Evolutionary conservation across 2,888 invertebrate species (phyloP).

Genomic region (Iselma pallidipennis): DNA sequence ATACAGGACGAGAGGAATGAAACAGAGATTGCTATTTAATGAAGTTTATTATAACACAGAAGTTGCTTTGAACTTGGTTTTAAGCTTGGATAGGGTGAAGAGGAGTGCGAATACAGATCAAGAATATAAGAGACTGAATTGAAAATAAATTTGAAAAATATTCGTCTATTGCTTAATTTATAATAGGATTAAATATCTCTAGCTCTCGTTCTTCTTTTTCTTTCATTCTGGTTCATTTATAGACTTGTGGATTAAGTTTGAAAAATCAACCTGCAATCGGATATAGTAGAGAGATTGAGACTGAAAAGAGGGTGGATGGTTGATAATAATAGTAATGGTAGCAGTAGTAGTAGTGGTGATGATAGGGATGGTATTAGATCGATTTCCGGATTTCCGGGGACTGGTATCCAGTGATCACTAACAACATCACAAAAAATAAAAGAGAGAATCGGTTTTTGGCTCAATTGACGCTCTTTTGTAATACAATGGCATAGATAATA

Average conservation of each 20-base stretch:
- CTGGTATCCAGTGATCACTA: not conserved
- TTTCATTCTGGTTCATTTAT: not conserved
- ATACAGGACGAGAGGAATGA: slow-evolving; percentile 22
- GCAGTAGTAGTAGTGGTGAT: not conserved
- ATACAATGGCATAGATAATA: too few species aligned
- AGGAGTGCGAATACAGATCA: too few species aligned
- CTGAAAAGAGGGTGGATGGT: too few species aligned
- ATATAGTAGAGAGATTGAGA: too few species aligned
- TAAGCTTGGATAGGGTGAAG: too few species aligned
- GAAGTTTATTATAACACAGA: slow-evolving; percentile 28
- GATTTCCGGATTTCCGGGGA: not conserved
- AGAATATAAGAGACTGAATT: too few species aligned
- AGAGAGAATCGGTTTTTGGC: not conserved
- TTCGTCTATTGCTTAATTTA: not conserved
- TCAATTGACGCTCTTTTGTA: too few species aligned
- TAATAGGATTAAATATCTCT: not conserved
- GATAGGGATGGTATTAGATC: not conserved
- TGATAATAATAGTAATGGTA: not conserved
- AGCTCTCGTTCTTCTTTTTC: not conserved
- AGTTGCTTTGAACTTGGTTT: too few species aligned
- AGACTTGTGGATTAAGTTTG: not conserved
- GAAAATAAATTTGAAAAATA: too few species aligned
- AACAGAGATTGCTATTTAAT: slow-evolving; percentile 26
- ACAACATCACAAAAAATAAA: not conserved
- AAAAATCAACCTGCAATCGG: not conserved